Percentiles rank a stretch among this genome's conserved stretches.
These are phyloP conservation scores for Acanthosepion pharaonis DNA, from an alignment of 2,888 invertebrate species.

Conservation along the genomic window DNA sequence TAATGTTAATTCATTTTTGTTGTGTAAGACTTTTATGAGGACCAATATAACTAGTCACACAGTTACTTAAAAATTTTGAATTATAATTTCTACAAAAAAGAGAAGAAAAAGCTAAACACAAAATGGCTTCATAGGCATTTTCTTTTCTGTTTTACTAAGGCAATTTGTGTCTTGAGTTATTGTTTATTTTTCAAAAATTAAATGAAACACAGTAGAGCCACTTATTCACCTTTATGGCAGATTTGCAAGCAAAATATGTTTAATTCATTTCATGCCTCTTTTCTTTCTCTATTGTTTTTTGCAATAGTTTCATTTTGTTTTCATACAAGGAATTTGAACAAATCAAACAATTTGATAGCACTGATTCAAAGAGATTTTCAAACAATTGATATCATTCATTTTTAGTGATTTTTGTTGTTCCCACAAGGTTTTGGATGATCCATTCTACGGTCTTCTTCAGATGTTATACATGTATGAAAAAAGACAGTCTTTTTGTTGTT, in stretches of 20 bases:
- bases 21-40: neutral
- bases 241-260: neutral
- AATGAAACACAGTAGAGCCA: neutral
- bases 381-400: too few relatives aligned
- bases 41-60: neutral
- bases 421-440: too few relatives aligned
- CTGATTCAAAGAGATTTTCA: too few relatives aligned
- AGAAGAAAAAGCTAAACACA: neutral
- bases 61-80: neutral
- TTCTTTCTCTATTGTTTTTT: neutral
- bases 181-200: neutral
- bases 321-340: too few relatives aligned
- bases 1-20: neutral
- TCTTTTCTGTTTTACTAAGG: neutral
- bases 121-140: neutral
- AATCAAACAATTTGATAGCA: too few relatives aligned
- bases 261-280: neutral
- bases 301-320: too few relatives aligned
- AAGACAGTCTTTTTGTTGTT: too few relatives aligned
- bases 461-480: too few relatives aligned
- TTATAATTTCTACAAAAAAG: neutral
- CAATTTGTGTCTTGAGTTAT: neutral
- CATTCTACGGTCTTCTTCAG: too few relatives aligned
- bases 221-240: neutral
- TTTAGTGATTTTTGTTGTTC: too few relatives aligned